These are phyloP conservation scores for Cerastoderma edule DNA, from an alignment of 2,888 invertebrate species.

Conservation along the genomic window DNA sequence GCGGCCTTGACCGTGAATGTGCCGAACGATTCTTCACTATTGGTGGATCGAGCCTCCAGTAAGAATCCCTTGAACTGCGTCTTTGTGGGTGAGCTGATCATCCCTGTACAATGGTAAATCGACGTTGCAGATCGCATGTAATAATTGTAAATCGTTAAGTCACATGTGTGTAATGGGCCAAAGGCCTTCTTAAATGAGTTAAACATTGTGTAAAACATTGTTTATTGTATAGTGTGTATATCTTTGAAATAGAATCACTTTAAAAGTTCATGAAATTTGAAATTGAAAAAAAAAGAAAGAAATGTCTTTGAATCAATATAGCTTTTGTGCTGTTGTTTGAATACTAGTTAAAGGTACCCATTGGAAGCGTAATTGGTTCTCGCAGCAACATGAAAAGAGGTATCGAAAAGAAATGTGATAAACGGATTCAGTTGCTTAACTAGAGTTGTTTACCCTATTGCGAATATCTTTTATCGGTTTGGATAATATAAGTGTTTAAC, in stretches of 20 bases:
- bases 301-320: no score
- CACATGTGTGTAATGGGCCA: background rate
- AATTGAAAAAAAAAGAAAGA: no score
- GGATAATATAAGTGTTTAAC: no score
- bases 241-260: background rate
- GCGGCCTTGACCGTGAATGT: background rate
- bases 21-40: slow-evolving; percentile 8
- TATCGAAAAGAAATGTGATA: no score
- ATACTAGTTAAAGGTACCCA: no score
- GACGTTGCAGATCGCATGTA: background rate
- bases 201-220: background rate
- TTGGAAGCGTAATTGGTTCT: no score
- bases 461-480: no score
- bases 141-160: background rate
- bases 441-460: no score
- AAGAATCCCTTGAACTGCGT: slow-evolving; percentile 16
- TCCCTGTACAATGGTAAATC: background rate
- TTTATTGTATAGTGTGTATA: background rate
- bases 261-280: background rate
- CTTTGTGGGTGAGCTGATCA: slow-evolving; percentile 17
- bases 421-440: no score
- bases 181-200: background rate
- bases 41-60: slow-evolving; percentile 15
- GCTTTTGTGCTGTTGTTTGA: no score
- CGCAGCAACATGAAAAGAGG: no score